These are phyloP conservation scores for Cotesia chilonis DNA, from an alignment of 1,140 invertebrate species.

Conservation along the genomic window DNA sequence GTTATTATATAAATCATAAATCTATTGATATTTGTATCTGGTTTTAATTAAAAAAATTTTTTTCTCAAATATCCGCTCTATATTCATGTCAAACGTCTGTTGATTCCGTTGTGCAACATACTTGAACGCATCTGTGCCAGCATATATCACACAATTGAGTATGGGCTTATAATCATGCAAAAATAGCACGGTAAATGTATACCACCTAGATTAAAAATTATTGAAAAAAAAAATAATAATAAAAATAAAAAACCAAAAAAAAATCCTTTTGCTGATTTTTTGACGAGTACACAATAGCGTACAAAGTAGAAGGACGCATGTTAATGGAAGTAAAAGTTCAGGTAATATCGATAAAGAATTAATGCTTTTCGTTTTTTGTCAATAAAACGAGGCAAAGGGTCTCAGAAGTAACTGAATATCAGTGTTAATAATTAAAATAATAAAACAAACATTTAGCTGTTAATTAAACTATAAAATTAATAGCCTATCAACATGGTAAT, in stretches of 20 bases:
- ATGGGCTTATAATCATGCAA: conserved; percentile 42
- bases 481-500: no score
- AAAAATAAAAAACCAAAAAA: background rate
- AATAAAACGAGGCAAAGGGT: no score
- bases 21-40: conserved; percentile 29
- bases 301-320: no score
- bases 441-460: no score
- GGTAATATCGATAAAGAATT: no score
- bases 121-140: conserved; percentile 61
- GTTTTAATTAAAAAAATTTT: conserved; percentile 42
- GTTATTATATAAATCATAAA: conserved; percentile 16
- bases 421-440: no score
- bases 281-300: no score
- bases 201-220: conserved; percentile 1
- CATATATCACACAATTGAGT: conserved; percentile 45
- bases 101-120: conserved; percentile 57
- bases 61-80: conserved; percentile 53
- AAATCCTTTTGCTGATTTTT: no score
- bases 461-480: no score
- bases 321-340: no score
- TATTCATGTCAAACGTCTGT: conserved; percentile 60
- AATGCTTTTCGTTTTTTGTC: no score
- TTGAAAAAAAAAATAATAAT: background rate
- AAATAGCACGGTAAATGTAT: conserved; percentile 11
- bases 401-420: no score